Evolutionary conservation across 2,113 vertebrate genomes (phyloP).

Genomic region (Burhinus oedicnemus): DNA sequence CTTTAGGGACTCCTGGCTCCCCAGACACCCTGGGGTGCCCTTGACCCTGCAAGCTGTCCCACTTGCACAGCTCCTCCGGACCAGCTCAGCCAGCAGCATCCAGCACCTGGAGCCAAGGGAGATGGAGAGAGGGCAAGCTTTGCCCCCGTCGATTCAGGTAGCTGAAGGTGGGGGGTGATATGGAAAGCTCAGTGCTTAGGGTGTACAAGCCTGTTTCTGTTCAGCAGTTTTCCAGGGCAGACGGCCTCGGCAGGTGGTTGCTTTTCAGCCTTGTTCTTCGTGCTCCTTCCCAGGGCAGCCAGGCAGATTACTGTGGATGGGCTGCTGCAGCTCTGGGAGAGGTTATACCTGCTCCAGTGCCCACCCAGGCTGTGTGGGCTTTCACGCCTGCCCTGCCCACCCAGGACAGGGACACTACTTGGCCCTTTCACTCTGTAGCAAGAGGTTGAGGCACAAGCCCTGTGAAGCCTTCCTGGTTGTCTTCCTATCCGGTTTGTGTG

Average conservation of each 20-base stretch:
- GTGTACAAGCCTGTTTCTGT: background rate
- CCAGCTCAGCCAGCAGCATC: background rate
- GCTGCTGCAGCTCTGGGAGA: background rate
- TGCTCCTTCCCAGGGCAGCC: background rate
- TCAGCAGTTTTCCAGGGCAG: background rate
- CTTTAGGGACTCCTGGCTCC: background rate
- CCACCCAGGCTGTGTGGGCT: background rate
- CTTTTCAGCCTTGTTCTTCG: background rate
- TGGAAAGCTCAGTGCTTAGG: background rate
- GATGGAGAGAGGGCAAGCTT: background rate
- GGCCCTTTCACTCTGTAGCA: too few relatives aligned
- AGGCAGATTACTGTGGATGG: background rate
- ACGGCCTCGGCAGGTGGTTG: background rate
- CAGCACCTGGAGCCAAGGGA: background rate
- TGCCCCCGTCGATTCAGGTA: background rate
- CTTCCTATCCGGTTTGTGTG: background rate
- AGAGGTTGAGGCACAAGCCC: background rate
- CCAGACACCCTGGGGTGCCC: fast-evolving
- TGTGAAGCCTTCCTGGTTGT: background rate
- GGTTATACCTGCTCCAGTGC: background rate
- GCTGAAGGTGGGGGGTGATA: background rate
- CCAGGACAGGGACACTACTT: fast-evolving
- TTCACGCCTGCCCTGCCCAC: fast-evolving
- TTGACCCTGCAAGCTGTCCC: background rate
- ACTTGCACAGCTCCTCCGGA: background rate